These are phyloP conservation scores for Acleris laterana DNA, from an alignment of 2,888 invertebrate species.

Conservation along the genomic window DNA sequence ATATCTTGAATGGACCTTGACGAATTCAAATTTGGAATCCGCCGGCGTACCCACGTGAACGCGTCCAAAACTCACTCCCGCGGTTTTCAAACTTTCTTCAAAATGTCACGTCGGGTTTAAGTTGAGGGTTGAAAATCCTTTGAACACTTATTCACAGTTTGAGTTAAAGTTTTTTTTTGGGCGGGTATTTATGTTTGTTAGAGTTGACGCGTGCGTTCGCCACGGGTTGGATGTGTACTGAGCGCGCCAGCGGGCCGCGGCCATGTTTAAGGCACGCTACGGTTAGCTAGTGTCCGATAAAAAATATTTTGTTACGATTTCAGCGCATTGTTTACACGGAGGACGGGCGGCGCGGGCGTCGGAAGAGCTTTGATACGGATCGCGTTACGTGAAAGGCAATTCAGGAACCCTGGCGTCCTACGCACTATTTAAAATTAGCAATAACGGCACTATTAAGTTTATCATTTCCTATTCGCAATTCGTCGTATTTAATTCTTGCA, in stretches of 20 bases:
- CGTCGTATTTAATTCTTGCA: too few relatives aligned
- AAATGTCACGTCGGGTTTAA: slow-evolving; percentile 46
- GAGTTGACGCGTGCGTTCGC: slow-evolving; percentile 64
- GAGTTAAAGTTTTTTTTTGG: slow-evolving; percentile 47
- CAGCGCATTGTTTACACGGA: slow-evolving; percentile 59
- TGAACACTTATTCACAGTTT: slow-evolving; percentile 48
- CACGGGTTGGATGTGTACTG: slow-evolving; percentile 73
- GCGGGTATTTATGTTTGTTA: slow-evolving; percentile 41
- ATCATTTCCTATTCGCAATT: too few relatives aligned
- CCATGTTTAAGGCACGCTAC: slow-evolving; percentile 76
- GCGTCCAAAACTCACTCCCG: slow-evolving; percentile 61
- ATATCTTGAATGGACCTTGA: slow-evolving; percentile 64
- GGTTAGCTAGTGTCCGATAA: slow-evolving; percentile 58
- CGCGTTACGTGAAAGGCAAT: slow-evolving; percentile 29
- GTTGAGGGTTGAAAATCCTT: slow-evolving; percentile 42
- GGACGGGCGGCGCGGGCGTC: slow-evolving; percentile 28
- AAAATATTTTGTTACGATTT: slow-evolving; percentile 66
- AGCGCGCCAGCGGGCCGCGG: slow-evolving; percentile 59
- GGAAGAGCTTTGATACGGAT: slow-evolving; percentile 35
- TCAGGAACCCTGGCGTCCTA: slow-evolving; percentile 16
- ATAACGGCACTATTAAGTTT: too few relatives aligned
- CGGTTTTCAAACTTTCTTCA: slow-evolving; percentile 51
- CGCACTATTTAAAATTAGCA: not conserved
- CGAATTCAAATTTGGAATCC: slow-evolving; percentile 64
- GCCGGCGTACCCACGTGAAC: slow-evolving; percentile 62